Percentiles rank a stretch among this genome's conserved stretches.
These are phyloP conservation scores for Leptobrachium ailaonicum DNA, from an alignment of 2,113 vertebrate genomes.

Conservation along the genomic window DNA sequence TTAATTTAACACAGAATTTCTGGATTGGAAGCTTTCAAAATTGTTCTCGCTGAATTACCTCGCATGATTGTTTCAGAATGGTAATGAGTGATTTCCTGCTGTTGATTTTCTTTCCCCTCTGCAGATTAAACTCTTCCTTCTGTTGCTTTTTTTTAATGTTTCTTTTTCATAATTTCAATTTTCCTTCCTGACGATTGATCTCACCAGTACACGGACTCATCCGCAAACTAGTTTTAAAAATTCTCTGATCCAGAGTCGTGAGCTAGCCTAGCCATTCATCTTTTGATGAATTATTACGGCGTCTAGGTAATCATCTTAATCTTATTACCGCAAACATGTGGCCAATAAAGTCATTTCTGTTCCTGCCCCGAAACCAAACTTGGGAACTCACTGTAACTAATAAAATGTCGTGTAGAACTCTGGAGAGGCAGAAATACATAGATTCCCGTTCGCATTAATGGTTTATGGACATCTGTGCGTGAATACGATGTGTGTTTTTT, in stretches of 20 bases:
- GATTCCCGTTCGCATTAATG: conserved; percentile 26
- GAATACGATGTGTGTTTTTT: not conserved
- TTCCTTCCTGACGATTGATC: not conserved
- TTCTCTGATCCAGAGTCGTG: not conserved
- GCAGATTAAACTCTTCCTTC: too few species aligned
- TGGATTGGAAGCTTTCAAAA: not conserved
- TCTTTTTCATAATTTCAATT: not conserved
- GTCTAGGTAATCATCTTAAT: conserved; percentile 22
- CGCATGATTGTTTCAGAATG: conserved; percentile 11
- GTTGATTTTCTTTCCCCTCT: not conserved
- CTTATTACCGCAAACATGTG: conserved; percentile 31
- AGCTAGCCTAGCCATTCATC: not conserved
- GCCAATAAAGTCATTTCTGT: conserved; percentile 34
- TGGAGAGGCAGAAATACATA: conserved; percentile 39
- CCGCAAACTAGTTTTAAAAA: not conserved
- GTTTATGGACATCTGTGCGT: conserved; percentile 33
- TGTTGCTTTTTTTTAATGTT: too few species aligned
- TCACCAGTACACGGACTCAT: not conserved
- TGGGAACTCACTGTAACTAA: conserved; percentile 18
- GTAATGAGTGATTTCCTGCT: not conserved
- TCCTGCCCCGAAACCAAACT: conserved; percentile 12
- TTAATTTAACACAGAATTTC: not conserved
- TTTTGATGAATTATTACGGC: conserved; percentile 18
- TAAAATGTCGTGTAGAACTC: conserved; percentile 37
- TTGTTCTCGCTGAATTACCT: not conserved